Conservation (phyloP, 2,797 vertebrate species). For the Lates japonicus region DNA sequence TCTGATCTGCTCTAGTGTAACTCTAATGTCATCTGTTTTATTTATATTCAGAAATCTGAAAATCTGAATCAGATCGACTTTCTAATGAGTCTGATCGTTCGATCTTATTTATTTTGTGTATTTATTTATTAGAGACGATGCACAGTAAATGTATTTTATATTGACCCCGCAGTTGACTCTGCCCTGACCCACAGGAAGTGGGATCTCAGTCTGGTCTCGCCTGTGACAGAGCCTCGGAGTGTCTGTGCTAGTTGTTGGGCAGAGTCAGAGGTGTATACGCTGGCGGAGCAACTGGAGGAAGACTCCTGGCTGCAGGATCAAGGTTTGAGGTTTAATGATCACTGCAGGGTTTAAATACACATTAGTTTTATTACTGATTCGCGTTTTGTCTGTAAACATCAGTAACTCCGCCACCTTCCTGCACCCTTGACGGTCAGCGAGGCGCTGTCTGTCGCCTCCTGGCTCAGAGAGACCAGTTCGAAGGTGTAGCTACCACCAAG, state of each 20-base stretch:
- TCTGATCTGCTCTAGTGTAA: no score
- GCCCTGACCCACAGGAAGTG: constrained; percentile 91
- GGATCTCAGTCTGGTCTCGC: constrained; percentile 86
- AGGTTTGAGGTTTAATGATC: not conserved
- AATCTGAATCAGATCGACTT: no score
- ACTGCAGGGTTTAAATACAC: no score
- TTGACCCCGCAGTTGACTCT: constrained; percentile 95
- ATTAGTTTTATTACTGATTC: no score
- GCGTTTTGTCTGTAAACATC: not conserved
- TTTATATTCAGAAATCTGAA: no score
- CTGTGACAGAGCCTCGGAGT: constrained; percentile 91
- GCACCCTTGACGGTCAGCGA: constrained; percentile 84
- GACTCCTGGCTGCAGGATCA: constrained; percentile 83
- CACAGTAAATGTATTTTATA: not conserved
- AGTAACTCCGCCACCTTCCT: constrained; percentile 85
- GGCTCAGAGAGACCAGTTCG: constrained; percentile 88
- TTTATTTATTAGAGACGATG: no score
- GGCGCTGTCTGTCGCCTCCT: constrained; percentile 86
- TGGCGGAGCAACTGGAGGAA: constrained; percentile 88
- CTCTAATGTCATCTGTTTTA: no score
- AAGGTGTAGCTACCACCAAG: constrained; percentile 90
- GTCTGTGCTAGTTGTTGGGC: constrained; percentile 92
- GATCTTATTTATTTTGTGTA: no score
- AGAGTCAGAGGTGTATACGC: constrained; percentile 90
- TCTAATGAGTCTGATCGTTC: no score